Evolutionary conservation across 2,797 vertebrate species (phyloP).

Genomic region (Pagetopsis macropterus): DNA sequence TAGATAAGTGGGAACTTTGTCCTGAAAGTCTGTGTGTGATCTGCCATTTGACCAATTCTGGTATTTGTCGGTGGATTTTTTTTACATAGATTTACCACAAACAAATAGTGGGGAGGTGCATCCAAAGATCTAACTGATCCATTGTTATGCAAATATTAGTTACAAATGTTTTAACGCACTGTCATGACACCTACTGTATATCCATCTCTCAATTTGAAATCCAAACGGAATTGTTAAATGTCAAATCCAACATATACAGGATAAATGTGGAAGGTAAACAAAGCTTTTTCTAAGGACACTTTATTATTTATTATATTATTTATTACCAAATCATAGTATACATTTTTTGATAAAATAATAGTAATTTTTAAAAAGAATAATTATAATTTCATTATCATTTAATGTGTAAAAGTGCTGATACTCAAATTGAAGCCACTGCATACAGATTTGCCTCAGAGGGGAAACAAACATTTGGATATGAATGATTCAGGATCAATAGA

Average conservation of each 20-base stretch:
- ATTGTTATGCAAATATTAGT: background rate
- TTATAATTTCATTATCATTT: background rate
- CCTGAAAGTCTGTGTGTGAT: no score
- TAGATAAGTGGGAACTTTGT: no score
- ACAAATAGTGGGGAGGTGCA: no score
- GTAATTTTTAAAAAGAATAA: background rate
- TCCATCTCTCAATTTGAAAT: background rate
- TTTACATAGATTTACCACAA: no score
- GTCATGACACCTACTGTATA: constrained; percentile 16
- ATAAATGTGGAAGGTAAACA: background rate
- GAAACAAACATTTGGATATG: constrained; percentile 17
- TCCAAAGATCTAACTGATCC: background rate
- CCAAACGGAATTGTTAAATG: background rate
- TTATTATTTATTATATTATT: background rate
- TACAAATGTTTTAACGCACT: background rate
- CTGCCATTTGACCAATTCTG: no score
- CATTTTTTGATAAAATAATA: background rate
- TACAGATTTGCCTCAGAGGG: constrained; percentile 32
- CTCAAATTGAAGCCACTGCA: constrained; percentile 35
- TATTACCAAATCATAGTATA: no score
- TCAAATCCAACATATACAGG: background rate
- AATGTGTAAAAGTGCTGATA: constrained; percentile 10
- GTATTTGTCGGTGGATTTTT: no score
- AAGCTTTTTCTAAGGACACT: background rate
- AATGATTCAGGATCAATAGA: constrained; percentile 37